Evolutionary conservation across 2,888 invertebrate species (phyloP), one percentile per base, ranked within the genome.

Genomic region (Pomacea canaliculata): DNA sequence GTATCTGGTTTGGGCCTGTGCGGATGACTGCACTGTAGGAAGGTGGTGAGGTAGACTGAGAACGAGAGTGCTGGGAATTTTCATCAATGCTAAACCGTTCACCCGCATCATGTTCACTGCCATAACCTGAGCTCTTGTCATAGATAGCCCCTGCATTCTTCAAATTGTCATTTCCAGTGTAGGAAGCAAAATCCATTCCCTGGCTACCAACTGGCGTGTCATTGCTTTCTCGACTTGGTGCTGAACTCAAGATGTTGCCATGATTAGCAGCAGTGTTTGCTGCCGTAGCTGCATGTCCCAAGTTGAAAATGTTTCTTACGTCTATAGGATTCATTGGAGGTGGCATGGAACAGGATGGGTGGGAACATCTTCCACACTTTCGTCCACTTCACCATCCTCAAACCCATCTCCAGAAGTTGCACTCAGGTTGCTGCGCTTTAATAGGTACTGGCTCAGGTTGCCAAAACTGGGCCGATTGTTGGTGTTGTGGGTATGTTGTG

Each of bases 51-150:
- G 80, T 27, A 23, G 83, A 79, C 59, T 81, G 78, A 19, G 83
- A 79, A 10, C 80, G 71, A n/a, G 83, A 79, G 69, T 80, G 80
- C 51, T 81, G 78, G 7, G 85, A 86, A 66, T 82, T 76, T 56
- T 86, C 86, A 23, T 87, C 88, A 59, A 84, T 82, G 77, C 86
- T 87, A 69, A 84, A 84, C 59, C 85, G 78, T 71, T 87, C 88
- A 18, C 60, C 74, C 13, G 83, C 83, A 73, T 88, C 88, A 79
- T 86, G 86, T 72, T 87, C 88, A 81, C 88, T 88, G 48, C 87
- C 87, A 71, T 88, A 88, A 19, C 88, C 88, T 5, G 88, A 88
- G 79, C 87, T 87, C 76, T 88, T 88, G 75, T 88, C 88, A 69
- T 84, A 86, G 49, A 86, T 85, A 76, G 80, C 81, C 5, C 84